phyloP scores from a whole-genome alignment of 2,797 vertebrate species.

The Hoplostethus atlanticus region DNA sequence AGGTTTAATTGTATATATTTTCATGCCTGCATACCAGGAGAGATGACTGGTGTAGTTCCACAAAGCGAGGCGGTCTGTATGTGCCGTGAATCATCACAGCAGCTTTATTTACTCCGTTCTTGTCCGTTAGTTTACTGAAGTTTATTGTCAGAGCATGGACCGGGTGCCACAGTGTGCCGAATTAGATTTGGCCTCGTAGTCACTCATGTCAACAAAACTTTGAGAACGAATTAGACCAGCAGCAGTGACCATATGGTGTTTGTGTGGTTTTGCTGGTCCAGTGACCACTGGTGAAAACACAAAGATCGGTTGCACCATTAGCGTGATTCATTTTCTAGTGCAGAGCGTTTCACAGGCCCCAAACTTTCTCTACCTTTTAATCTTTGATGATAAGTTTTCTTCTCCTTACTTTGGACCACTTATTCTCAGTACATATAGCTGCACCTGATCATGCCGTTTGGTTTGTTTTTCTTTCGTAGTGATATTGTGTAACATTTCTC shows the following conservation, averaged over 20 bases:
- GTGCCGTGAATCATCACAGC: neutral
- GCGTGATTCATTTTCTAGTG: constrained; percentile 58
- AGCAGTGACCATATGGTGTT: constrained; percentile 73
- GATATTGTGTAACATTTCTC: constrained; percentile 54
- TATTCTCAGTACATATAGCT: constrained; percentile 33
- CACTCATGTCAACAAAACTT: constrained; percentile 55
- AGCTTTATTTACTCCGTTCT: neutral
- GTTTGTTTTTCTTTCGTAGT: constrained; percentile 71
- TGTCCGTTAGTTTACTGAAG: neutral
- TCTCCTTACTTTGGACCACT: constrained; percentile 48
- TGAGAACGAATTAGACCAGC: constrained; percentile 69
- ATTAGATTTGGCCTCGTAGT: constrained; percentile 36
- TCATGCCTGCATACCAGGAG: neutral
- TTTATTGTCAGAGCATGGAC: neutral
- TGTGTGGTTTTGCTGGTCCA: constrained; percentile 65
- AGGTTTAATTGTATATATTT: neutral
- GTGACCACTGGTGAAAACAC: constrained; percentile 67
- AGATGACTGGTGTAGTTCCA: neutral
- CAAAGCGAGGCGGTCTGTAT: neutral
- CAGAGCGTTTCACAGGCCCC: constrained; percentile 40
- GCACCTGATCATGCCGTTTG: constrained; percentile 63
- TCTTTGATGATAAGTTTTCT: constrained; percentile 49
- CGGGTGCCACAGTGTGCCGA: constrained; percentile 19
- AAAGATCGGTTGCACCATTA: constrained; percentile 65
- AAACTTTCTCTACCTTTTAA: constrained; percentile 45